Conservation (phyloP, 1,140 invertebrate species). For the Brachionus plicatilis region DNA sequence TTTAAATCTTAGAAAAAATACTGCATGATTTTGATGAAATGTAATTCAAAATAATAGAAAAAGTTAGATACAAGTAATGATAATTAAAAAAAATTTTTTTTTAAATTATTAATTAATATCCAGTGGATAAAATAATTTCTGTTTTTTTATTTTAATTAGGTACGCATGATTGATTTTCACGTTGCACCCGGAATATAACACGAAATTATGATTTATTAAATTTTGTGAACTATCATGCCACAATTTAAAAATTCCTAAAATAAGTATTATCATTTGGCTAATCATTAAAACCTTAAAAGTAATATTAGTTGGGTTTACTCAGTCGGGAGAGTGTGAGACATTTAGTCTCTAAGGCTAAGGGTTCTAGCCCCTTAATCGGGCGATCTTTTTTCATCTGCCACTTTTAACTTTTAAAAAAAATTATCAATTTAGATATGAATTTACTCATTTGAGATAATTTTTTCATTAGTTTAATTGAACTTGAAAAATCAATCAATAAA, state of each 20-base stretch:
- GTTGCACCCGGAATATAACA: not conserved
- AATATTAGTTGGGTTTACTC: not conserved
- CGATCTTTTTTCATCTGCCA: not conserved
- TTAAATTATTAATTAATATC: no score
- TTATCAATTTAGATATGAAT: not conserved
- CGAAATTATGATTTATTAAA: not conserved
- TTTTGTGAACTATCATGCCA: not conserved
- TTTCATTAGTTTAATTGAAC: not conserved
- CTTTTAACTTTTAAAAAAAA: not conserved
- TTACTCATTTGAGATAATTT: not conserved
- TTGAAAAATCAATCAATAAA: not conserved
- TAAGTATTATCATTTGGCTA: not conserved
- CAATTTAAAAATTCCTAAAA: not conserved
- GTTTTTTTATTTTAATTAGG: not conserved
- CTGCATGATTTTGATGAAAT: no score
- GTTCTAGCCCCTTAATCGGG: slow-evolving; percentile 19
- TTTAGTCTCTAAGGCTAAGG: slow-evolving; percentile 18
- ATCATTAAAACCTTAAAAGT: not conserved
- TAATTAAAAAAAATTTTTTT: no score
- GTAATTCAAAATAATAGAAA: no score
- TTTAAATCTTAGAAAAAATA: no score
- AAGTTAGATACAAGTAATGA: no score
- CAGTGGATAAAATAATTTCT: not conserved
- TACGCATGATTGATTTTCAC: not conserved
- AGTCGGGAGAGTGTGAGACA: slow-evolving; percentile 19